Conservation (phyloP, 1,140 invertebrate genomes). For the Phthorimaea operculella region DNA sequence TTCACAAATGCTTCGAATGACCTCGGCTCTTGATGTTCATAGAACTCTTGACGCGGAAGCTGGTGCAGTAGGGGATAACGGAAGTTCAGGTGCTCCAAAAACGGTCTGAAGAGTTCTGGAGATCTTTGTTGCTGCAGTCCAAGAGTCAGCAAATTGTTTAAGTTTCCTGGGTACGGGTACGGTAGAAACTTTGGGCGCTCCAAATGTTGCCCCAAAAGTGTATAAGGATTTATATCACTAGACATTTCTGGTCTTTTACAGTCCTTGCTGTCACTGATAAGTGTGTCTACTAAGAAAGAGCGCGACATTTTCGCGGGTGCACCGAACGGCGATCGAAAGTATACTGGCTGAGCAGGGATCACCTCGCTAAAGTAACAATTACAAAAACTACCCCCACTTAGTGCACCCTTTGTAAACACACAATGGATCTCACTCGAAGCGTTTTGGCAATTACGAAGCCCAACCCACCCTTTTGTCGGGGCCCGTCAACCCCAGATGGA, state of each 20-base stretch:
- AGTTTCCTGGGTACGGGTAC: constrained; percentile 71
- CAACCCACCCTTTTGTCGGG: constrained; percentile 64
- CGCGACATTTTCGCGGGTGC: constrained; percentile 72
- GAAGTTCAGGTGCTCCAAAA: constrained; percentile 55
- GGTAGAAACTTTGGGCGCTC: constrained; percentile 66
- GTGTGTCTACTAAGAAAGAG: constrained; percentile 79
- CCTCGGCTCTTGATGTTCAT: constrained; percentile 34
- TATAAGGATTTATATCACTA: constrained; percentile 46
- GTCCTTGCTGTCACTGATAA: constrained; percentile 73
- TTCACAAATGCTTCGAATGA: constrained; percentile 37
- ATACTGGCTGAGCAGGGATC: constrained; percentile 45
- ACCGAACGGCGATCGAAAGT: constrained; percentile 26
- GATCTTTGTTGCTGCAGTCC: constrained; percentile 70
- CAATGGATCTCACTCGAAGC: constrained; percentile 62
- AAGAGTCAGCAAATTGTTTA: constrained; percentile 72
- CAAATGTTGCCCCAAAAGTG: constrained; percentile 39
- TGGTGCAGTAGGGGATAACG: constrained; percentile 50
- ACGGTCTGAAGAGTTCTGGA: constrained; percentile 59
- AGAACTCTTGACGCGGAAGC: constrained; percentile 43
- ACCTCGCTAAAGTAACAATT: constrained; percentile 57
- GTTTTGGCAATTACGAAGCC: constrained; percentile 66
- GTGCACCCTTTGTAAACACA: constrained; percentile 60
- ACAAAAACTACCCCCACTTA: constrained; percentile 66
- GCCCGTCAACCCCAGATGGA: constrained; percentile 51
- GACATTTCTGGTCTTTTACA: constrained; percentile 54